Base-by-base conservation (phyloP, 2,797 vertebrate genomes). In the Rhinogobio ventralis region DNA sequence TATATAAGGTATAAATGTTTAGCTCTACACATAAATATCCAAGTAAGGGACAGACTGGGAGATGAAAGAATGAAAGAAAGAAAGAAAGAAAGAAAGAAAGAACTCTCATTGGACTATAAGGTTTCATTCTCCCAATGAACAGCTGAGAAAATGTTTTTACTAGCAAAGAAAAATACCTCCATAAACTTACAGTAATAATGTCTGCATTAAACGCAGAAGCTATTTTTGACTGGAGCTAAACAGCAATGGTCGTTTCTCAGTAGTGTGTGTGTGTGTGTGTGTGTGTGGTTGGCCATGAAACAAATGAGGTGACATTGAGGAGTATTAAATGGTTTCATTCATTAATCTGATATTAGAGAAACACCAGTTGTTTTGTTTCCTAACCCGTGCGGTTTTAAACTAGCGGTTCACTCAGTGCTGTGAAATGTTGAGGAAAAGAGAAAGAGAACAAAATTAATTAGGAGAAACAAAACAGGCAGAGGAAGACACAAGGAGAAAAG, bases 91-190 rank as follows among this genome's bases (percentile, higher is more conserved):
- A 51, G 46, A n/a, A 30, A 51, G 42, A 80, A 67, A 33, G 42
- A 72, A 28, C 28, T 81, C 36, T 85, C 19, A 39, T 39, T 66
- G 55, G 36, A 64, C 53, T 71, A 66, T 55, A 85, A 30, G n/a
- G 83, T 85, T 85, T 85, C 83, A 79, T 36, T 71, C 53, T 55
- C 20, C 25, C 49, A 62, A 42, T 23, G 23, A 85, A 85, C 64
- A 83, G 81, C 79, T 85, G 60, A 69, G 78, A 85, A 68, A 75
- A 85, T 79, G 51, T 87, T 87, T 82, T 82, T 51, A 72, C 36
- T 57, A 75, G 79, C 55, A 62, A 64, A 85, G 78, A 74, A 72
- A 78, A 67, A 81, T 53, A 49, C 53, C 51, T 66, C 79, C 53
- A 57, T 25, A 73, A 68, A 62, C 67, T 78, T 36, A 85, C 73